phyloP scores from a whole-genome alignment of 2,797 vertebrate species.

The Crocidura indochinensis region DNA sequence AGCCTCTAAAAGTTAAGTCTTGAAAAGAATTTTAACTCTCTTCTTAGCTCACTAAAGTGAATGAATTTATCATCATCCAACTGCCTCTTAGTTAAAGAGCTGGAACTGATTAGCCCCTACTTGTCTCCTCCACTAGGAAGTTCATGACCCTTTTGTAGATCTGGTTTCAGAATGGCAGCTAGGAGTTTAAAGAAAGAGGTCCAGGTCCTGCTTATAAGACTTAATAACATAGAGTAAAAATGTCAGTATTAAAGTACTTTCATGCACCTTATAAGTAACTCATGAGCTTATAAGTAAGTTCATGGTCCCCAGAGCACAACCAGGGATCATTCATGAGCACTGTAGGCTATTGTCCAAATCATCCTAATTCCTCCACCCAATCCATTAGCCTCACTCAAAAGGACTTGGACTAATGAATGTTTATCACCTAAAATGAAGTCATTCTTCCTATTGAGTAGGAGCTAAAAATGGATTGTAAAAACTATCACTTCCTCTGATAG shows the following conservation, averaged over 20 bases:
- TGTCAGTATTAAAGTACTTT: too few species aligned
- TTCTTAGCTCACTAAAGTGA: not conserved
- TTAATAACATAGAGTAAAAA: not conserved
- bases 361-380: too few species aligned
- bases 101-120: not conserved
- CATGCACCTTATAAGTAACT: too few species aligned
- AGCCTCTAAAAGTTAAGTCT: too few species aligned
- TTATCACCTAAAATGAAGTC: not conserved
- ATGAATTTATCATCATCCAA: not conserved
- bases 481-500: not conserved
- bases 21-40: not conserved
- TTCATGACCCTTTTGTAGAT: not conserved
- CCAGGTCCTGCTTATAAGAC: not conserved
- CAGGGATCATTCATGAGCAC: too few species aligned
- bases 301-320: too few species aligned
- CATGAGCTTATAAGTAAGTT: too few species aligned
- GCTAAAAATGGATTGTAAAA: conserved; percentile 9
- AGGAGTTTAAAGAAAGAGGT: not conserved
- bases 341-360: too few species aligned
- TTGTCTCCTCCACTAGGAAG: too few species aligned
- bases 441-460: not conserved
- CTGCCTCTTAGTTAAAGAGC: not conserved
- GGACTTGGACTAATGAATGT: not conserved
- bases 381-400: too few species aligned
- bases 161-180: not conserved